Conservation (phyloP, 2,888 invertebrate species). For the Volucella inanis region DNA sequence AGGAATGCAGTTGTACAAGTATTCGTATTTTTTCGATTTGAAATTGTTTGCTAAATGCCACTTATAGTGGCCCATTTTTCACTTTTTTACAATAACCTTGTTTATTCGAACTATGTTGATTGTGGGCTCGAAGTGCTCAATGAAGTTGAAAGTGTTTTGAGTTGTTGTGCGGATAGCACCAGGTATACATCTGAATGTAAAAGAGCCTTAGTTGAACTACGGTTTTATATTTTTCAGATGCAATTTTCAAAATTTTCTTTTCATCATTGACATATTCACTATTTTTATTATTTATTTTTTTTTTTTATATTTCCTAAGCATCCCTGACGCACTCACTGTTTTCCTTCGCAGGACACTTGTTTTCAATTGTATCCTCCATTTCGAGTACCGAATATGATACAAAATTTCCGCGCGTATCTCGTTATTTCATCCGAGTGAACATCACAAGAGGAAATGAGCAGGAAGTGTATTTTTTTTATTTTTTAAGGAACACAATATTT, state of each 20-base stretch:
- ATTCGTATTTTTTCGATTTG: slow-evolving; percentile 14
- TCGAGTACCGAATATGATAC: no score
- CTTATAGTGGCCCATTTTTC: slow-evolving; percentile 78
- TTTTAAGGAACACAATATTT: slow-evolving; percentile 11
- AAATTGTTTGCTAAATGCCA: slow-evolving; percentile 75
- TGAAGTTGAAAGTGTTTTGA: slow-evolving; percentile 1
- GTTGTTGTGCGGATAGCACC: not conserved
- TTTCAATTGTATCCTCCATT: not conserved
- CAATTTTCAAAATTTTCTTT: no score
- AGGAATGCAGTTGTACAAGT: slow-evolving; percentile 36
- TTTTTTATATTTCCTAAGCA: no score
- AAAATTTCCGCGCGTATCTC: no score
- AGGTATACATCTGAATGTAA: no score
- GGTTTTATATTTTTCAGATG: no score
- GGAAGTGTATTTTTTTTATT: not conserved
- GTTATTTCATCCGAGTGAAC: no score
- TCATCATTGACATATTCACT: not conserved
- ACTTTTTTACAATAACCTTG: slow-evolving; percentile 29
- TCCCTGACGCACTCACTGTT: no score
- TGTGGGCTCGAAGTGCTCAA: slow-evolving; percentile 16
- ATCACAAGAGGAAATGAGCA: no score
- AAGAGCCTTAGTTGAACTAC: no score
- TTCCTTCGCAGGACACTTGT: not conserved
- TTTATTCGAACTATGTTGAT: slow-evolving; percentile 47
- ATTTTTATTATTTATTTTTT: no score